Percentiles rank a stretch among this genome's conserved stretches.
Conservation (phyloP, 2,797 vertebrate species). For the Ciconia nigra region DNA sequence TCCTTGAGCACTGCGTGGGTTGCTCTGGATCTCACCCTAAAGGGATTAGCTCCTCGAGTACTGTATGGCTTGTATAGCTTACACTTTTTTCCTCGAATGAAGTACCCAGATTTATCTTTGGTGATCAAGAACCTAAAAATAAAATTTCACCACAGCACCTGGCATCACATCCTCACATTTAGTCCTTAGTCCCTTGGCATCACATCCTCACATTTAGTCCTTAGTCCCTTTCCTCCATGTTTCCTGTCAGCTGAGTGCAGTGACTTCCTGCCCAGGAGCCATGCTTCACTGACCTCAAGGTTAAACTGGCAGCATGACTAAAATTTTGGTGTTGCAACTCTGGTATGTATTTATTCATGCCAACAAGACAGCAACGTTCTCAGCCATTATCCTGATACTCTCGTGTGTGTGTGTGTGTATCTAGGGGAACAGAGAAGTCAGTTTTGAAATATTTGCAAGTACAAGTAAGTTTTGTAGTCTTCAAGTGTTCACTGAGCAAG, state of each 20-base stretch:
- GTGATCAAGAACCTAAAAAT: neutral
- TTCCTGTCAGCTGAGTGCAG: rapidly evolving
- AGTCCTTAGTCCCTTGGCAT: neutral
- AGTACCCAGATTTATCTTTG: neutral
- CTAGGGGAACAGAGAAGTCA: neutral
- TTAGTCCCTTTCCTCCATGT: neutral
- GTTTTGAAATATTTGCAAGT: neutral
- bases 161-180: neutral
- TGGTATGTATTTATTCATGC: neutral
- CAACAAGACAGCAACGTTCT: neutral
- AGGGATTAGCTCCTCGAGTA: neutral
- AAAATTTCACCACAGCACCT: neutral
- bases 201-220: neutral
- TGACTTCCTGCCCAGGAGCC: neutral
- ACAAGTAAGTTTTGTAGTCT: neutral
- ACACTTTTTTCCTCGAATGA: neutral
- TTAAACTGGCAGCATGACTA: neutral
- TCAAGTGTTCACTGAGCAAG: neutral
- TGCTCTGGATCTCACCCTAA: neutral
- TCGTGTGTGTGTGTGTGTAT: neutral
- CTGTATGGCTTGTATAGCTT: neutral
- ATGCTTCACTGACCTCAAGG: neutral
- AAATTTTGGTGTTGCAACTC: neutral
- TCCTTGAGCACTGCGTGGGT: rapidly evolving
- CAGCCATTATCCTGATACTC: neutral